phyloP scores from a whole-genome alignment of 2,888 invertebrate genomes.

The Parnassius glacialis region DNA sequence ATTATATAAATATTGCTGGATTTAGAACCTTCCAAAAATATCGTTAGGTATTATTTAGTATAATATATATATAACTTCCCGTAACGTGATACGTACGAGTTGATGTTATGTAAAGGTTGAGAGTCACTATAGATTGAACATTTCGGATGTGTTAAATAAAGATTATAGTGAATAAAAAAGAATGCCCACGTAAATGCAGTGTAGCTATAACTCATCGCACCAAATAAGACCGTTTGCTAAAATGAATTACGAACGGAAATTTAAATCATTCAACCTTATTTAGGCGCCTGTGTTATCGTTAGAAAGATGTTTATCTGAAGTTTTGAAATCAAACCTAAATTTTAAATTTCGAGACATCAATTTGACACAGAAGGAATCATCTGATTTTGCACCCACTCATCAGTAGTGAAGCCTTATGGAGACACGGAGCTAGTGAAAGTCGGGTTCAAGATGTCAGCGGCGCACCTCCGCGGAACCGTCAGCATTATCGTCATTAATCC shows the following conservation, averaged over 20 bases:
- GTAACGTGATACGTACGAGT: too few relatives aligned
- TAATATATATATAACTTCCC: too few relatives aligned
- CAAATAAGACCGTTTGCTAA: constrained; percentile 1
- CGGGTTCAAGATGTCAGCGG: constrained; percentile 69
- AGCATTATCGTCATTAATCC: constrained; percentile 51
- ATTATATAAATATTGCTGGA: too few relatives aligned
- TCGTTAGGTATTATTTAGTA: too few relatives aligned
- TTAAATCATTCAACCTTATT: constrained; percentile 9
- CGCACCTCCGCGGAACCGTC: constrained; percentile 34
- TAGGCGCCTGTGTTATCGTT: constrained; percentile 13
- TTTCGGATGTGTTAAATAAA: too few relatives aligned
- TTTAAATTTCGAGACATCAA: constrained; percentile 27
- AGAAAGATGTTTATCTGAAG: constrained; percentile 2
- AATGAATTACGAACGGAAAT: constrained; percentile 8
- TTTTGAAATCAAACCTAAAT: constrained; percentile 16
- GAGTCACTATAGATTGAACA: too few relatives aligned
- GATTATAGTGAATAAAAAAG: neutral
- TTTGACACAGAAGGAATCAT: constrained; percentile 39
- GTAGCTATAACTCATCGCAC: neutral
- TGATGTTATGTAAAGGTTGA: too few relatives aligned
- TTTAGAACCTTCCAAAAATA: too few relatives aligned
- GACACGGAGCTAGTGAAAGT: constrained; percentile 61
- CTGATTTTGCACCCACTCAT: constrained; percentile 24
- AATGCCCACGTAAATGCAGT: neutral
- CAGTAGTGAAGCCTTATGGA: constrained; percentile 35